A percentile compares a stretch with the other conserved stretches of the same genome.
Conservation (phyloP, 2,797 vertebrate species). For the Aldrovandia affinis region DNA sequence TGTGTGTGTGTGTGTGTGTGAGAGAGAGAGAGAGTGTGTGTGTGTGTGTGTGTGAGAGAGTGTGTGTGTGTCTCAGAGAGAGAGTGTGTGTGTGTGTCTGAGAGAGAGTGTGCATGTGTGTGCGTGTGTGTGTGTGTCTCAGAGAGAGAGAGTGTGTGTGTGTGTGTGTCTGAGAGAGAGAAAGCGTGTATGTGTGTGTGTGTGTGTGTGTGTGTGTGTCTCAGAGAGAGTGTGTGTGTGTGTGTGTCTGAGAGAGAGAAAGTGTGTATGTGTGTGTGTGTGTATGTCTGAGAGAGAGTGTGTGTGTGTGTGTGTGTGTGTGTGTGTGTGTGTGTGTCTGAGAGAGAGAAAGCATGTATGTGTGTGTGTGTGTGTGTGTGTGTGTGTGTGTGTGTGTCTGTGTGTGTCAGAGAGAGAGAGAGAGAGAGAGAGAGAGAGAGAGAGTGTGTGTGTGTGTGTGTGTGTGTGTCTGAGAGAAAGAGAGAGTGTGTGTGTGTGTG, state of each 20-base stretch:
- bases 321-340: constrained; percentile 4
- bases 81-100: constrained; percentile 26
- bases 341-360: too few species aligned
- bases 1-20: constrained; percentile 13
- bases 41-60: constrained; percentile 27
- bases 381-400: constrained; percentile 34
- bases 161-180: not conserved
- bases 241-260: constrained; percentile 27
- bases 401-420: too few species aligned
- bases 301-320: not conserved
- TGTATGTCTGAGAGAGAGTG: too few species aligned
- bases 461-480: not conserved
- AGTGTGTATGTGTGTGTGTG: too few species aligned
- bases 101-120: constrained; percentile 11
- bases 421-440: too few species aligned
- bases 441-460: not conserved
- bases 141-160: too few species aligned
- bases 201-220: constrained; percentile 13
- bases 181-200: constrained; percentile 21
- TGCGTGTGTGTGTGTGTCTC: constrained; percentile 24
- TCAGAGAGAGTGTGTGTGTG: constrained; percentile 4
- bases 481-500: not conserved
- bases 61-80: constrained; percentile 29
- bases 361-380: constrained; percentile 22
- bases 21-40: constrained; percentile 12